Evolutionary conservation across 2,113 vertebrate genomes (phyloP), one percentile per base, ranked within the genome.

Genomic region (Macrotus californicus): DNA sequence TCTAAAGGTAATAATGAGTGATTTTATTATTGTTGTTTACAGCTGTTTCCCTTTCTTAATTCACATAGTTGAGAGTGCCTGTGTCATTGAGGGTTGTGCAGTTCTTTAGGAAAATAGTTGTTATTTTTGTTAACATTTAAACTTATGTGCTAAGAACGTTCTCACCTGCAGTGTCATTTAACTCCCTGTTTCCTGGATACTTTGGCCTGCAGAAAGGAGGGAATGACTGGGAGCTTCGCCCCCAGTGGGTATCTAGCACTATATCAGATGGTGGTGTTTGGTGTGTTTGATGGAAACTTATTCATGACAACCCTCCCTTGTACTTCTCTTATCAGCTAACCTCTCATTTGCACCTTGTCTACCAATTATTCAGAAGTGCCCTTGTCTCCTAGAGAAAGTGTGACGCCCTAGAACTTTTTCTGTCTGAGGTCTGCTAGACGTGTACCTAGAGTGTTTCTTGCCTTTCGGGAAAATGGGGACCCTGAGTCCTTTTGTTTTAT

Each of bases 391-490:
- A 82, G 84, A 95, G 73, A 93, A 94, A 82, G 41, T 59, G 34
- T 80, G 84, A 89, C 21, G 34, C 72, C 64, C n/a, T 92, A 80
- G 31, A 92, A 84, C 9, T 54, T 90, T 88, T 96, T 91, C 66
- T 80, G n/a, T 89, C 85, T 77, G 29, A 52, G 43, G 24, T 91
- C 54, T 93, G 61, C n/a, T 70, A 87, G 75, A 81, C 95, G 52
- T 36, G 93, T 56, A 95, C 70, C 43, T 46, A 93, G 86, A 96
- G 75, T 96, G 95, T 96, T 96, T 97, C 90, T 90, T 97, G 95
- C 59, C 61, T 95, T 94, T 84, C 85, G 92, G 66, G 96, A 94
- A 94, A 80, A n/a, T 93, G n/a, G 64, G 87, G 22, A 61, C 26
- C 64, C 76, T 36, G 31, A 56, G 15, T 87, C n/a, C 50, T 96